Conservation (phyloP, 2,888 invertebrate genomes). For the Epirrhoe alternata region DNA sequence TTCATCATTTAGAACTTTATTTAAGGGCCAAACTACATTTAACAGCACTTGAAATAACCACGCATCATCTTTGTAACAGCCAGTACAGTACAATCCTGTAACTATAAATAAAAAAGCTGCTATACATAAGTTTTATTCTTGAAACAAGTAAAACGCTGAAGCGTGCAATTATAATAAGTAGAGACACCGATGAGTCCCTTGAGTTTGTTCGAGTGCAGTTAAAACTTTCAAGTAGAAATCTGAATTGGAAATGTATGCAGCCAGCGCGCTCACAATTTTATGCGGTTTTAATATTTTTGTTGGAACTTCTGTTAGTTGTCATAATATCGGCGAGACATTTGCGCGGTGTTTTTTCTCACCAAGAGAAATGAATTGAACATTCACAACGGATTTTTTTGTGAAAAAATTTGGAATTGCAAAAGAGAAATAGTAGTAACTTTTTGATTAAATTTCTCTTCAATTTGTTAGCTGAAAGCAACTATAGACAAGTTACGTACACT, state of each 20-base stretch:
- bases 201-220: constrained; percentile 21
- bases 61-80: too few relatives aligned
- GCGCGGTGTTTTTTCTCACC: background rate
- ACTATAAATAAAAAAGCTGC: background rate
- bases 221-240: constrained; percentile 17
- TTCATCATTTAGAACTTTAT: constrained; percentile 28
- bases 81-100: too few relatives aligned
- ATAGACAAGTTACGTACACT: too few relatives aligned
- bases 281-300: constrained; percentile 14
- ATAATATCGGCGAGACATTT: background rate
- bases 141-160: background rate
- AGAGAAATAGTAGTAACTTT: too few relatives aligned
- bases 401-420: too few relatives aligned
- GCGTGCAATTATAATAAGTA: background rate
- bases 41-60: background rate
- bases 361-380: background rate
- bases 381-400: too few relatives aligned
- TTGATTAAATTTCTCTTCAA: too few relatives aligned
- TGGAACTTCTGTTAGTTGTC: constrained; percentile 11
- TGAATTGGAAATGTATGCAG: constrained; percentile 23
- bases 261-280: constrained; percentile 12
- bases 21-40: constrained; percentile 6
- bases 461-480: too few relatives aligned
- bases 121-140: background rate
- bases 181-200: constrained; percentile 5